Evolutionary conservation across 2,888 invertebrate species (phyloP).

Genomic region (Disparrhopalites patrizii): DNA sequence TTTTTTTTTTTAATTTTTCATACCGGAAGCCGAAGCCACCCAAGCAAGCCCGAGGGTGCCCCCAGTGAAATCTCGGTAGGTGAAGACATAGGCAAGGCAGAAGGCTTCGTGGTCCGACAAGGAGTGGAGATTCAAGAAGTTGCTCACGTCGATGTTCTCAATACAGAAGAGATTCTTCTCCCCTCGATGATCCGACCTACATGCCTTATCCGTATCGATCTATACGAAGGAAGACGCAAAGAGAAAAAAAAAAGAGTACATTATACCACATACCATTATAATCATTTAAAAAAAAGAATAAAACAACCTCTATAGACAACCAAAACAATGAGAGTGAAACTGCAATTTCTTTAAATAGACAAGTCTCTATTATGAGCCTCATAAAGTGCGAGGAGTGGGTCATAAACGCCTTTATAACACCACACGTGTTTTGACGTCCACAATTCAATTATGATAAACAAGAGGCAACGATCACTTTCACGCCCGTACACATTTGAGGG

Average conservation of each 20-base stretch:
- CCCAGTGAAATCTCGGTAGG: slow-evolving; percentile 94
- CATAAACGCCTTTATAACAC: too few species aligned
- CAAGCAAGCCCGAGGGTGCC: slow-evolving; percentile 97
- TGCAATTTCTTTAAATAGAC: too few species aligned
- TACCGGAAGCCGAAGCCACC: slow-evolving; percentile 90
- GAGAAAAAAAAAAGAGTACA: slow-evolving; percentile 50
- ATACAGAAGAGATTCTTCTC: slow-evolving; percentile 86
- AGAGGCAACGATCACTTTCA: too few species aligned
- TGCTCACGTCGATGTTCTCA: slow-evolving; percentile 97
- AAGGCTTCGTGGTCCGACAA: slow-evolving; percentile 96
- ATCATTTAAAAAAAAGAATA: too few species aligned
- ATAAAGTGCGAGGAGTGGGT: too few species aligned
- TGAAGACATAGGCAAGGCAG: slow-evolving; percentile 99
- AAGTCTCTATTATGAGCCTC: too few species aligned
- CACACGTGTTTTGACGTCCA: too few species aligned
- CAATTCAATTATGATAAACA: too few species aligned
- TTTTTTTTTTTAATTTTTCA: slow-evolving; percentile 23
- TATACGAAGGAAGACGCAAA: too few species aligned
- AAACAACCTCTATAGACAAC: too few species aligned
- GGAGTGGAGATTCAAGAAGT: slow-evolving; percentile 96
- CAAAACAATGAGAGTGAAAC: too few species aligned
- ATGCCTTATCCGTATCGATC: slow-evolving; percentile 85
- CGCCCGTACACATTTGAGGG: too few species aligned
- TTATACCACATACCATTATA: neutral
- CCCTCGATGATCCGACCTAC: slow-evolving; percentile 63